Conservation (phyloP, 2,797 vertebrate species). For the Geotria australis region DNA sequence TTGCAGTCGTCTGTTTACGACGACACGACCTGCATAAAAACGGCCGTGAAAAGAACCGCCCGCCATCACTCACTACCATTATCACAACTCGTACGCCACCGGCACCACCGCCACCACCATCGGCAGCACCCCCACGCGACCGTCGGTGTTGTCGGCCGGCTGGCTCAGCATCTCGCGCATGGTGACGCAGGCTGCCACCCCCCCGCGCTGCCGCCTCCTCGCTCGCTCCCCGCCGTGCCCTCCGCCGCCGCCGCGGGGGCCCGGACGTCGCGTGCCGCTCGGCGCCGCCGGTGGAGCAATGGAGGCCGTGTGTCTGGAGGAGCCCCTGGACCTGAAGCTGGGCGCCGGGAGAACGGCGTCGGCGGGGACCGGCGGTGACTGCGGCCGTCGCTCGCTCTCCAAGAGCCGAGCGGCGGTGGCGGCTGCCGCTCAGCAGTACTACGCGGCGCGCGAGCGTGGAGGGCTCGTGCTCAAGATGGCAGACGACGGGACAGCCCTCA, state of each 20-base stretch:
- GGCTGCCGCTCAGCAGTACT: too few relatives aligned
- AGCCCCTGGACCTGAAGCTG: slow-evolving; percentile 68
- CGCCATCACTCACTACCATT: not conserved
- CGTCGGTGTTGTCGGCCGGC: slow-evolving; percentile 2
- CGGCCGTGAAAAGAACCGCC: slow-evolving; percentile 1
- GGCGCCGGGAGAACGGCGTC: slow-evolving; percentile 28
- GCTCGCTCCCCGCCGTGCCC: slow-evolving; percentile 2
- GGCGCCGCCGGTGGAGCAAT: not conserved
- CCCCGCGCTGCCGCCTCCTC: slow-evolving; percentile 1
- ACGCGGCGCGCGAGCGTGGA: slow-evolving; percentile 11
- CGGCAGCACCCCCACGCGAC: slow-evolving; percentile 7
- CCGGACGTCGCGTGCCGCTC: not conserved
- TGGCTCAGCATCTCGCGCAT: slow-evolving; percentile 1
- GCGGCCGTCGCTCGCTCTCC: slow-evolving; percentile 3
- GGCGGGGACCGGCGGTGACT: slow-evolving; percentile 17
- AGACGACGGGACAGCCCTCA: slow-evolving; percentile 25
- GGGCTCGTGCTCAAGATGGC: slow-evolving; percentile 22
- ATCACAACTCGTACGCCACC: slow-evolving; percentile 2
- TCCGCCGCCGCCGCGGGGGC: slow-evolving; percentile 1
- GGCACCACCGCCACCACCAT: slow-evolving; percentile 6
- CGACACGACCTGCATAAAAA: too few relatives aligned
- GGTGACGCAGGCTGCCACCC: slow-evolving; percentile 4
- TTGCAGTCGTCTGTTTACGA: too few relatives aligned
- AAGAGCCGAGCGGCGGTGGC: too few relatives aligned
- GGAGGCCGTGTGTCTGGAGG: slow-evolving; percentile 27